Evolutionary conservation across 2,797 vertebrate species (phyloP), one percentile per base, ranked within the genome.

Genomic region (Lophius americanus): DNA sequence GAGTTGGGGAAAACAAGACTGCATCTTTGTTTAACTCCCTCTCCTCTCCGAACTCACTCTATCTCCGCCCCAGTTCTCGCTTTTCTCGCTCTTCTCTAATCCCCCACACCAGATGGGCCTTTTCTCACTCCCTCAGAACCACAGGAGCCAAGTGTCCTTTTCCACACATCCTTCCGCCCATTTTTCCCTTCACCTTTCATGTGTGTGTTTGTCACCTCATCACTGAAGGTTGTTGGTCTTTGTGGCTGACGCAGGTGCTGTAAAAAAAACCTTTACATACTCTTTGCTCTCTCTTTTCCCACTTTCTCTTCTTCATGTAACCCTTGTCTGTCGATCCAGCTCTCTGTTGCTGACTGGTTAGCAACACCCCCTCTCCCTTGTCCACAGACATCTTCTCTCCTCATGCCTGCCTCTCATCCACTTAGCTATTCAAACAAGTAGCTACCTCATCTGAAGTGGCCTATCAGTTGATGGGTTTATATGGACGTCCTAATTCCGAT

Each of bases 81-180:
- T 49, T 62, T 33, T 67, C 51, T 49, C 70, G 43, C 55, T 41
- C 49, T 23, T 10, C 49, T 60, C n/a, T 76, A 76, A 78, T 79
- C 80, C 85, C 85, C 85, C 85, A 85, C 76, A 23, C 82, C 88
- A 89, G 87, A 88, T 91, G 86, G 82, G 73, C 14, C 68, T 65
- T 64, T 76, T 75, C 79, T 44, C 70, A 52, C 60, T 79, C 70
- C 60, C 75, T 76, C 61, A 67, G 52, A 69, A 78, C 70, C 65
- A 77, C 69, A 82, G 57, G 11, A 80, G 65, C 78, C 78, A 78
- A 80, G 83, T 83, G 76, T 76, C 60, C 72, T 37, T 85, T 67
- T 85, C 54, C 59, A 61, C 71, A 73, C 65, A 69, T 81, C 64
- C 67, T 75, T 71, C 57, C 68, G 47, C 51, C 69, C 70, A 78